phyloP scores from a whole-genome alignment of 2,113 vertebrate genomes.

The Xiphophorus couchianus region DNA sequence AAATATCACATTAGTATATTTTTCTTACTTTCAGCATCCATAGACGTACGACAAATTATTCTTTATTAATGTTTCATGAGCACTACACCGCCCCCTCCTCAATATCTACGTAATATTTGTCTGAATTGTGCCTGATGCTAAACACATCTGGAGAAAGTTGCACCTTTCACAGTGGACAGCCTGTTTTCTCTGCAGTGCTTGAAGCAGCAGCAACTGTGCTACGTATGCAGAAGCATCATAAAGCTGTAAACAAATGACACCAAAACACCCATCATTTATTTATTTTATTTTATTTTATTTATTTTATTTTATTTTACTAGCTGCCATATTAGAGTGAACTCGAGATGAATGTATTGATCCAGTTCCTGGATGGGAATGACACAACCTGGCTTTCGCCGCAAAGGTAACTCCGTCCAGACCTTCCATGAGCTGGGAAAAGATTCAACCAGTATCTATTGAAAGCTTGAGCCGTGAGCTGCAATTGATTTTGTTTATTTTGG shows the following conservation, averaged over 20 bases:
- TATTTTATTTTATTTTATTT: constrained; percentile 34
- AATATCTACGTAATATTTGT: background rate
- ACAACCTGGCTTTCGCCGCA: constrained; percentile 57
- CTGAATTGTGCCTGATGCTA: background rate
- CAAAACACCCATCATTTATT: constrained; percentile 5
- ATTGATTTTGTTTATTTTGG: constrained; percentile 64
- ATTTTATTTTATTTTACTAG: constrained; percentile 38
- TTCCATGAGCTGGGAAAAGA: constrained; percentile 29
- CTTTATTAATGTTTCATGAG: background rate
- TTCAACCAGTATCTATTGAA: constrained; percentile 55
- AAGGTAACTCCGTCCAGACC: constrained; percentile 68
- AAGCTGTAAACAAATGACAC: constrained; percentile 68
- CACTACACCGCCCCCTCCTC: background rate
- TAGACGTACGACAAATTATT: background rate
- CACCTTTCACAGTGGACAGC: constrained; percentile 9
- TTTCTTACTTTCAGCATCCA: background rate
- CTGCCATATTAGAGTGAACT: constrained; percentile 73
- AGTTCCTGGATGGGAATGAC: constrained; percentile 57
- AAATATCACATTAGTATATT: background rate
- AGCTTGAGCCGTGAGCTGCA: constrained; percentile 34
- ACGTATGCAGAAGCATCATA: constrained; percentile 26
- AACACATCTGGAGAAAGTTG: constrained; percentile 5
- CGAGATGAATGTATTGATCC: constrained; percentile 76
- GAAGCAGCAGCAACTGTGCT: constrained; percentile 20
- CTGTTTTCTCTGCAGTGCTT: constrained; percentile 16